A percentile compares a stretch with the other conserved stretches of the same genome.
Evolutionary conservation across 64 coral and sea anemone species (phyloP).

Genomic region (Pocillopora verrucosa): DNA sequence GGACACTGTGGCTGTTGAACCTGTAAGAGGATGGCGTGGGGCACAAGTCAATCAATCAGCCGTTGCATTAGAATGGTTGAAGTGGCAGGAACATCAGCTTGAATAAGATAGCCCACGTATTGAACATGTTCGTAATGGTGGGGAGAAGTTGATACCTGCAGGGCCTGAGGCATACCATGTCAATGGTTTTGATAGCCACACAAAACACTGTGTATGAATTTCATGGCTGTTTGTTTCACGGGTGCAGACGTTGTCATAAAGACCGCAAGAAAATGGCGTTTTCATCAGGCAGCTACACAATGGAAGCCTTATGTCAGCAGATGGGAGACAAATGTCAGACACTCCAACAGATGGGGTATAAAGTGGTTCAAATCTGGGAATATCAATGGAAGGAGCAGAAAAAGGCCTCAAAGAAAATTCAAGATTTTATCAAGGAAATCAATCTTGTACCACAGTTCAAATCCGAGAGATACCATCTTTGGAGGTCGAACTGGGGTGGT

Average conservation of each 20-base stretch:
- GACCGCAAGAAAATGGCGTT: background rate
- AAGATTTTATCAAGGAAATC: too few species aligned
- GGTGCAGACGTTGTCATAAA: background rate
- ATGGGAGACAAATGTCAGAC: too few species aligned
- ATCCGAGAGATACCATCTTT: too few species aligned
- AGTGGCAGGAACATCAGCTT: background rate
- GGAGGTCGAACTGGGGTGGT: too few species aligned
- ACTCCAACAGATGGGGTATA: too few species aligned
- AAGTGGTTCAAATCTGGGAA: too few species aligned
- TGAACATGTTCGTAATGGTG: background rate
- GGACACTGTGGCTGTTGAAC: conserved; percentile 6
- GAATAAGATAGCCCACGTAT: too few species aligned
- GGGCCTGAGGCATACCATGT: background rate
- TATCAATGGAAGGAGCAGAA: too few species aligned
- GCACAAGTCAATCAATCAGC: background rate
- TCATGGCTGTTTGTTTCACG: conserved; percentile 8
- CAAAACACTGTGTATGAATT: conserved; percentile 7
- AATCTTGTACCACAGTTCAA: too few species aligned
- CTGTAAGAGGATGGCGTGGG: conserved; percentile 20
- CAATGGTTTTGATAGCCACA: background rate
- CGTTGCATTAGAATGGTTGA: conserved; percentile 4
- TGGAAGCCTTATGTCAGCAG: background rate
- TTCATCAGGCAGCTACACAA: too few species aligned
- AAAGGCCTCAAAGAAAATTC: too few species aligned
- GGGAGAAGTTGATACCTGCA: too few species aligned